phyloP scores from a whole-genome alignment of 2,797 vertebrate genomes.

The Rhinatrema bivittatum region DNA sequence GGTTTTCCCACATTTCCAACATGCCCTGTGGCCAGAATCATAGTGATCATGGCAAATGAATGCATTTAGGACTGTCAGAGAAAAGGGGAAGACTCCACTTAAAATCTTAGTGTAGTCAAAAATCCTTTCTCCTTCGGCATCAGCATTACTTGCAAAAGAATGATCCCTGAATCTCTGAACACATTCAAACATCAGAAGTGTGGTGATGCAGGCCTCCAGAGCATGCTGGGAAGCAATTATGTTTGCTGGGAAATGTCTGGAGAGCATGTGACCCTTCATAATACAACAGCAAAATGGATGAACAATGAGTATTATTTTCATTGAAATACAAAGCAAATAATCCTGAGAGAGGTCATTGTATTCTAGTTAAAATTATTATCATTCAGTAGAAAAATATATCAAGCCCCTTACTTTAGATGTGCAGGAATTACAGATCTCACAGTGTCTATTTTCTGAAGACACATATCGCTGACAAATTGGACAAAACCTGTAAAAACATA shows the following conservation, averaged over 20 bases:
- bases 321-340: background rate
- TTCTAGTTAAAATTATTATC: background rate
- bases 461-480: constrained; percentile 70
- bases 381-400: background rate
- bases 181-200: background rate
- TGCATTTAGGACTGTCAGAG: too few relatives aligned
- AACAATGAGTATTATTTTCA: too few relatives aligned
- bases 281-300: background rate
- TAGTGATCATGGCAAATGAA: too few relatives aligned
- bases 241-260: too few relatives aligned
- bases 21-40: too few relatives aligned
- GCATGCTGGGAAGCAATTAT: background rate
- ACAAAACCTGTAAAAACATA: constrained; percentile 68
- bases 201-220: background rate
- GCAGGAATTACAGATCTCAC: constrained; percentile 72
- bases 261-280: too few relatives aligned
- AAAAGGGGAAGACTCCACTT: too few relatives aligned
- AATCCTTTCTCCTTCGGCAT: too few relatives aligned
- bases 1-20: too few relatives aligned
- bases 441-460: constrained; percentile 78
- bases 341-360: background rate
- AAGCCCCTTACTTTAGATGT: constrained; percentile 77
- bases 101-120: too few relatives aligned
- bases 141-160: too few relatives aligned
- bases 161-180: constrained; percentile 5